Conservation (phyloP, 2,888 invertebrate genomes). For the Troides helena region DNA sequence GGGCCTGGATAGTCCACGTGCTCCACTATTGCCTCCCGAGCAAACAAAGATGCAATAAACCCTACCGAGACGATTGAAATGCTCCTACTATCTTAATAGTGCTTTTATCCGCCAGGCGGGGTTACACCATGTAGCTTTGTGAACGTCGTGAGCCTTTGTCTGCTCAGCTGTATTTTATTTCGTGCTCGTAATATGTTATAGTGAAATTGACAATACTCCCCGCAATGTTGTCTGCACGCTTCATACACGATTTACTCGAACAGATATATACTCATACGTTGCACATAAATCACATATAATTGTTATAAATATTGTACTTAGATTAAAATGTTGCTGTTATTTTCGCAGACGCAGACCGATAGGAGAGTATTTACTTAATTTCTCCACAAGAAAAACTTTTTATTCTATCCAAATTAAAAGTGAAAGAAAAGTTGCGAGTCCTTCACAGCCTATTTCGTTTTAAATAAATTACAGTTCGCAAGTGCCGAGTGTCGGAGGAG, state of each 20-base stretch:
- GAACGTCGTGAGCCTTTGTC: conserved; percentile 45
- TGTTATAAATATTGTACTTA: too few relatives aligned
- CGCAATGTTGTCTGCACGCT: neutral
- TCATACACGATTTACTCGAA: neutral
- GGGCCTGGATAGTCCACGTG: conserved; percentile 40
- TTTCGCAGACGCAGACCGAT: neutral
- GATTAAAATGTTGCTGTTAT: too few relatives aligned
- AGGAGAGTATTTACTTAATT: conserved; percentile 7
- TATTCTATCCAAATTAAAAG: conserved; percentile 26
- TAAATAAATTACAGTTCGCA: conserved; percentile 47
- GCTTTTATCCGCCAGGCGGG: conserved; percentile 60
- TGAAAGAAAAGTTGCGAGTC: conserved; percentile 34
- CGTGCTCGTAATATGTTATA: conserved; percentile 35
- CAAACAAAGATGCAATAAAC: conserved; percentile 76
- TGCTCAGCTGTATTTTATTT: conserved; percentile 54
- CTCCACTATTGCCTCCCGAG: conserved; percentile 59
- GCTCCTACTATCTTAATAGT: conserved; percentile 59
- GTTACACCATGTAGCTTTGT: conserved; percentile 66
- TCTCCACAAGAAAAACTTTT: conserved; percentile 7
- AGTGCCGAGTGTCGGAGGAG: conserved; percentile 43
- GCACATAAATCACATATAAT: neutral
- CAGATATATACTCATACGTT: neutral
- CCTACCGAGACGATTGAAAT: conserved; percentile 58
- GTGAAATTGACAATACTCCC: conserved; percentile 23
- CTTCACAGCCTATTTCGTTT: conserved; percentile 38